Evolutionary conservation across 2,888 invertebrate species (phyloP).

Genomic region (Uloborus plumipes): DNA sequence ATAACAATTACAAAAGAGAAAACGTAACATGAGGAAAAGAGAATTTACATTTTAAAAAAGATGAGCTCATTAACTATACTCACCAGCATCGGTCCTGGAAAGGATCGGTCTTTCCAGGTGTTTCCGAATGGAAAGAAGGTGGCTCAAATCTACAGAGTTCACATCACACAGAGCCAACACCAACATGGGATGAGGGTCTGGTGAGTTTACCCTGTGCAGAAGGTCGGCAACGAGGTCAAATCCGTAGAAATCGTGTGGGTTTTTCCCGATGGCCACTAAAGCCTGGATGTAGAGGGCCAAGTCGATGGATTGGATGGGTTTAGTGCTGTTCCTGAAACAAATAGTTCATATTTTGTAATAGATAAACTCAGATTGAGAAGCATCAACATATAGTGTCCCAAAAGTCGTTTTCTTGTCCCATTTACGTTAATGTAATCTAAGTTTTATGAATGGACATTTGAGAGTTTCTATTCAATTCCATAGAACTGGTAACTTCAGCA

Average conservation of each 20-base stretch:
- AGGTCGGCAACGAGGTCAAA: constrained; percentile 23
- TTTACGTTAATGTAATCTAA: too few species aligned
- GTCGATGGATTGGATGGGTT: constrained; percentile 12
- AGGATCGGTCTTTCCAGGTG: too few species aligned
- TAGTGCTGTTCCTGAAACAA: background rate
- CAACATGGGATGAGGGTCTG: constrained; percentile 17
- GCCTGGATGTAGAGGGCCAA: constrained; percentile 45
- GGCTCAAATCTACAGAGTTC: background rate
- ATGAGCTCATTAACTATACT: too few species aligned
- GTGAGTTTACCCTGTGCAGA: background rate
- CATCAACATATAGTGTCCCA: too few species aligned
- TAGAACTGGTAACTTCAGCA: too few species aligned
- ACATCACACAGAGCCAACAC: constrained; percentile 39
- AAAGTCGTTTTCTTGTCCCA: too few species aligned
- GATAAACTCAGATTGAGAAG: too few species aligned
- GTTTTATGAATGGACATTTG: too few species aligned
- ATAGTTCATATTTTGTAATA: background rate
- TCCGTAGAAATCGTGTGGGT: constrained; percentile 39
- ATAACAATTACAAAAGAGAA: too few species aligned
- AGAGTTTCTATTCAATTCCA: too few species aligned
- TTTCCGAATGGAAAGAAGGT: background rate
- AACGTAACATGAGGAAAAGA: too few species aligned
- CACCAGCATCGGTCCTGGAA: background rate
- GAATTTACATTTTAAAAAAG: too few species aligned
- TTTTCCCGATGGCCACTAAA: constrained; percentile 19